A percentile compares a stretch with the other conserved stretches of the same genome.
These are phyloP conservation scores for Xiphophorus hellerii DNA, from an alignment of 2,113 vertebrate species.

Conservation along the genomic window DNA sequence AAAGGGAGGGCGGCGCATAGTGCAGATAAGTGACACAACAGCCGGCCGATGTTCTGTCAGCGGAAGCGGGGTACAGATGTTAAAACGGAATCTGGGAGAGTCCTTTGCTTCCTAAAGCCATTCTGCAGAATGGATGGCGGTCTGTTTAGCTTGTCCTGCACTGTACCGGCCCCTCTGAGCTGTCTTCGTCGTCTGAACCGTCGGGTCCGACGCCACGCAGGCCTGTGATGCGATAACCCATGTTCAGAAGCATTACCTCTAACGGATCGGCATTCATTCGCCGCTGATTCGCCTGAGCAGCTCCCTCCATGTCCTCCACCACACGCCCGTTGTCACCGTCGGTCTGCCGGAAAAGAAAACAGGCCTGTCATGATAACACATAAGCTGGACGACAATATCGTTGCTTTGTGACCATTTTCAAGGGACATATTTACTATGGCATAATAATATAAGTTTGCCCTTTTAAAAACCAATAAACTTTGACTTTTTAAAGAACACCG, in stretches of 20 bases:
- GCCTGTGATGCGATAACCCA: slow-evolving; percentile 98
- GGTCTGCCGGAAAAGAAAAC: slow-evolving; percentile 73
- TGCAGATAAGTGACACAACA: slow-evolving; percentile 73
- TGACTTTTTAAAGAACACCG: too few relatives aligned
- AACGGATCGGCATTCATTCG: slow-evolving; percentile 97
- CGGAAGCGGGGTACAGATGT: slow-evolving; percentile 24
- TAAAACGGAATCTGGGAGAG: slow-evolving; percentile 60
- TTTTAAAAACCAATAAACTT: too few relatives aligned
- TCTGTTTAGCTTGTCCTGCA: slow-evolving; percentile 94
- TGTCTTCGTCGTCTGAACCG: slow-evolving; percentile 94
- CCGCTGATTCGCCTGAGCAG: slow-evolving; percentile 95
- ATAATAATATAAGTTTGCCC: too few relatives aligned
- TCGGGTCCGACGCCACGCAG: slow-evolving; percentile 89
- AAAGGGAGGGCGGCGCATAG: slow-evolving; percentile 63
- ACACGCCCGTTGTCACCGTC: slow-evolving; percentile 90
- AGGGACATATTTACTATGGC: too few relatives aligned
- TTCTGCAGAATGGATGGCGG: slow-evolving; percentile 41
- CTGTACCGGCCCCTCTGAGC: slow-evolving; percentile 95
- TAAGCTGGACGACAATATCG: too few relatives aligned
- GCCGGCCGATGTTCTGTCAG: slow-evolving; percentile 65
- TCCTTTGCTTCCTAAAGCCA: slow-evolving; percentile 66
- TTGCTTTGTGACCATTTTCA: too few relatives aligned
- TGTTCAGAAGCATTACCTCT: slow-evolving; percentile 98
- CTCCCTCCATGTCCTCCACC: slow-evolving; percentile 97
- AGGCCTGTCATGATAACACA: too few relatives aligned